Base-by-base conservation (phyloP, 2,888 invertebrate genomes). In the Polyommatus iphigenia region DNA sequence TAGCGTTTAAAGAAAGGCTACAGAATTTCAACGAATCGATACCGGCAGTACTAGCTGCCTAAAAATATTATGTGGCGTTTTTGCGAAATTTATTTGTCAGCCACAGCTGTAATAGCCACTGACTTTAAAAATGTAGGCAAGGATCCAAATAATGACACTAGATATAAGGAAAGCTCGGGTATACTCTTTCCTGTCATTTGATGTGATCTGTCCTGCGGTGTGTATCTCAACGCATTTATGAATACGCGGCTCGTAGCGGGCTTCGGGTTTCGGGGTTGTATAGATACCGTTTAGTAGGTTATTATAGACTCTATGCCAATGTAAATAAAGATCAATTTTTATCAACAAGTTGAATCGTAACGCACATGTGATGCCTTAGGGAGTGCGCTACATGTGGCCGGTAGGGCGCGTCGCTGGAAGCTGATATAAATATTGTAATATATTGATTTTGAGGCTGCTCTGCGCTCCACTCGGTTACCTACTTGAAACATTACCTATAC, bases 351-450 rank as follows among this genome's bases (percentile, higher is more conserved):
- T 81, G 79, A 78, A 80, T 80, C 79, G 78, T 79, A 81, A 85
- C 85, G 85, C 85, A 85, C 85, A 83, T 80, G 81, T 78, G 81
- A 82, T 84, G 85, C 84, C 84, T 83, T 84, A 82, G 67, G 67
- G 82, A 78, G 80, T 80, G 78, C 78, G 80, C 75, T 54, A 72
- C 76, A 7, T 24, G 73, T 46, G 59, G 18, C 73, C 46, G 46
- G 41, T 46, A 73, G 73, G 73, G 73, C 73, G 24, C 72, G 54
- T 54, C 36, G 41, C n/a, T 36, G n/a, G 41, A 10, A 36, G 24
- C 24, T 15, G 75, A 29, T 75, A 75, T 75, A 75, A 29, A 75
- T 75, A 75, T 75, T 75, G 54, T 54, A 75, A 75, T 75, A 54
- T 75, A 54, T 54, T 75, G 18, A 54, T 75, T 73, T 20, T 54